A percentile compares a stretch with the other conserved stretches of the same genome.
Evolutionary conservation across 2,888 invertebrate genomes (phyloP).

Genomic region (Epinotia bilunana): DNA sequence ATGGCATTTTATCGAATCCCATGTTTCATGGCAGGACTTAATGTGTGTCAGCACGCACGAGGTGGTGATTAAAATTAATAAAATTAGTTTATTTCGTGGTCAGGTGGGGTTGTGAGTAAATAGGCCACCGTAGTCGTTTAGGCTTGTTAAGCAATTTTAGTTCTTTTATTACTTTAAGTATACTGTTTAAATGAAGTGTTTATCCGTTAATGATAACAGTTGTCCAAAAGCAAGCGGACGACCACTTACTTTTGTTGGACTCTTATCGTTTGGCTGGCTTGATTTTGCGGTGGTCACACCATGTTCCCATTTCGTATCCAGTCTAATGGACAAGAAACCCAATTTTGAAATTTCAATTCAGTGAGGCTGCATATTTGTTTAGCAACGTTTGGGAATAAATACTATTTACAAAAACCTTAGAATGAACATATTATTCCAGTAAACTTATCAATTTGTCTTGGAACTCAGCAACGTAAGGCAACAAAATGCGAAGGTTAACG

Average conservation of each 20-base stretch:
- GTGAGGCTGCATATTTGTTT: neutral
- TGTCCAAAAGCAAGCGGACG: neutral
- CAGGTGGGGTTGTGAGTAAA: slow-evolving; percentile 54
- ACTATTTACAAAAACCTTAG: neutral
- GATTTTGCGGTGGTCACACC: neutral
- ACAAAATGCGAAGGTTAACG: neutral
- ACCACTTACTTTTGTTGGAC: neutral
- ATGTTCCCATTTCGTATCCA: no score
- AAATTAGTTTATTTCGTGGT: slow-evolving; percentile 67
- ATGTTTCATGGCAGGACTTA: slow-evolving; percentile 76
- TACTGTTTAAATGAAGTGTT: slow-evolving; percentile 35
- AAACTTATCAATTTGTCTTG: no score
- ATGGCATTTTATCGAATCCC: slow-evolving; percentile 72
- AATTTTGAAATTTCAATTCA: no score
- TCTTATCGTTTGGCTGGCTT: neutral
- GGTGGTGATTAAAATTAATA: slow-evolving; percentile 82
- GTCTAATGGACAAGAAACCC: no score
- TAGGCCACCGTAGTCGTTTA: slow-evolving; percentile 51
- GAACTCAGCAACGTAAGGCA: no score
- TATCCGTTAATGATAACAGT: neutral
- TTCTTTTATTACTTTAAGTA: slow-evolving; percentile 30
- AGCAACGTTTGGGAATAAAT: neutral
- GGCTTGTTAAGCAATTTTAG: slow-evolving; percentile 42
- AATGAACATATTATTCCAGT: neutral
- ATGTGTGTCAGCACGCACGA: slow-evolving; percentile 78